Evolutionary conservation across 2,113 vertebrate species (phyloP).

Genomic region (Oreochromis spilurus): DNA sequence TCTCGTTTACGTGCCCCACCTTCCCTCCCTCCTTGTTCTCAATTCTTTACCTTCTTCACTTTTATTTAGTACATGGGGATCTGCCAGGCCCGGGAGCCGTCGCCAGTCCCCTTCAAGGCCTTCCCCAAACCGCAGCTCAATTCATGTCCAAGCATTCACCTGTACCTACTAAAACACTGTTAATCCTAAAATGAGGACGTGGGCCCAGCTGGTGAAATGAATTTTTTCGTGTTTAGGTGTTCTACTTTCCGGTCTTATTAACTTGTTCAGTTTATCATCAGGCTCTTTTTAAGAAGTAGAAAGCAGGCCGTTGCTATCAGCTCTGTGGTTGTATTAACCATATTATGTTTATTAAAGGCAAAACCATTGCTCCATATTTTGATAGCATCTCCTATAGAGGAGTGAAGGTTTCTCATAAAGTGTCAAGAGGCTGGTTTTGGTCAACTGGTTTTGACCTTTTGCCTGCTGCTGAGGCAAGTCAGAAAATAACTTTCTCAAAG

Average conservation of each 20-base stretch:
- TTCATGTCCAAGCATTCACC: rapidly evolving
- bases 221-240: rapidly evolving
- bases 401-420: not conserved
- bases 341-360: not conserved
- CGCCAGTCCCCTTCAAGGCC: not conserved
- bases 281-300: not conserved
- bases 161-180: not conserved
- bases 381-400: not conserved
- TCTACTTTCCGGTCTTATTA: not conserved
- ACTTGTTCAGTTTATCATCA: not conserved
- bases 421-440: not conserved
- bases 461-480: not conserved
- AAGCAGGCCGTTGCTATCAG: not conserved
- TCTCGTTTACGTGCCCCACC: rapidly evolving
- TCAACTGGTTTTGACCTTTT: not conserved
- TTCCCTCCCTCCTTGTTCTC: not conserved
- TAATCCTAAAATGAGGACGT: not conserved
- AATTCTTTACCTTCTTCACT: rapidly evolving
- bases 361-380: not conserved
- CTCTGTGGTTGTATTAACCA: not conserved
- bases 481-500: not conserved
- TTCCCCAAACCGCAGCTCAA: rapidly evolving
- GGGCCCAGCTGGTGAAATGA: not conserved
- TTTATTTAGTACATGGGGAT: not conserved
- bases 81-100: rapidly evolving